Conservation (phyloP, 2,888 invertebrate species). For the Muschampia plurimacula region DNA sequence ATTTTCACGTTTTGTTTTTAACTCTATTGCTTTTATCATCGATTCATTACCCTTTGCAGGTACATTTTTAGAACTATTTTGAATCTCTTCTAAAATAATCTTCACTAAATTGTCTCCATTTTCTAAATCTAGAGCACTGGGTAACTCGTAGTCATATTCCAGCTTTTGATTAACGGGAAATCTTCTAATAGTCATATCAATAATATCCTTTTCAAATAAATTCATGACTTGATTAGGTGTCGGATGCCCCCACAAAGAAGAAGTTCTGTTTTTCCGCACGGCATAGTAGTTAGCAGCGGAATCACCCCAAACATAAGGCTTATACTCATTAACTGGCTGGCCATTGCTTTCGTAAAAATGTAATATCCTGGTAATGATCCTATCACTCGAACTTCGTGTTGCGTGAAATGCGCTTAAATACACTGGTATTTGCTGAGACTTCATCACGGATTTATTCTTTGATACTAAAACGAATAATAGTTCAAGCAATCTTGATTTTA, state of each 20-base stretch:
- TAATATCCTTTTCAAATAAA: constrained; percentile 87
- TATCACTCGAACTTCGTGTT: constrained; percentile 89
- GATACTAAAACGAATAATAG: constrained; percentile 87
- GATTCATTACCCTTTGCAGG: constrained; percentile 58
- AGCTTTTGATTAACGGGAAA: constrained; percentile 89
- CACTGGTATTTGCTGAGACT: constrained; percentile 89
- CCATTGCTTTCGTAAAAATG: constrained; percentile 89
- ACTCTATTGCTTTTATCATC: constrained; percentile 52
- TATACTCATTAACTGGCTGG: constrained; percentile 87
- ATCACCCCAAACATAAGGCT: constrained; percentile 94
- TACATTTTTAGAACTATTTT: constrained; percentile 54
- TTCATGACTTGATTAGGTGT: constrained; percentile 90
- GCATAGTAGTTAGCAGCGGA: constrained; percentile 92
- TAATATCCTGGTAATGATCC: constrained; percentile 88
- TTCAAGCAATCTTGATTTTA: constrained; percentile 87
- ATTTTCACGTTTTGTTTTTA: constrained; percentile 57
- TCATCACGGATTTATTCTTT: constrained; percentile 88
- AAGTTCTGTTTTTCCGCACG: constrained; percentile 82
- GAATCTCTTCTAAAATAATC: constrained; percentile 54
- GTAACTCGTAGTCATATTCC: constrained; percentile 73
- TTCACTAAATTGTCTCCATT: constrained; percentile 48
- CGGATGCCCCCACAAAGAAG: constrained; percentile 89
- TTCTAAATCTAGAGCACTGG: constrained; percentile 46
- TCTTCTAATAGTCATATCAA: constrained; percentile 88
- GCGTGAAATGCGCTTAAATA: constrained; percentile 92